phyloP scores from a whole-genome alignment of 2,797 vertebrate genomes.

The Iguana delicatissima region DNA sequence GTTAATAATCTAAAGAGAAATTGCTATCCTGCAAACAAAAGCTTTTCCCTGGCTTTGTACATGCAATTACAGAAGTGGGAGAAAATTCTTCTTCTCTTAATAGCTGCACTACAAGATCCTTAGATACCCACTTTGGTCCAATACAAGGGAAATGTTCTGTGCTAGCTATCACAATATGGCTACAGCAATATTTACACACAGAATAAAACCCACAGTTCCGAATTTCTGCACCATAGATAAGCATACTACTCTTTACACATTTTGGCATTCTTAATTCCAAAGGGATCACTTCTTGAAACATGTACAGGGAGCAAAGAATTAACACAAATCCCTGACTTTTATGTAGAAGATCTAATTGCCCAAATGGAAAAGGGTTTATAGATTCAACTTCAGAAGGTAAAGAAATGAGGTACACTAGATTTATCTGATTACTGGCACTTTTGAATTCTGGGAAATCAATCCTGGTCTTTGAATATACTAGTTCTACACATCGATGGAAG shows the following conservation, averaged over 20 bases:
- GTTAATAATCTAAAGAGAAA: background rate
- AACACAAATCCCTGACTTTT: constrained; percentile 20
- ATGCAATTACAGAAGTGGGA: background rate
- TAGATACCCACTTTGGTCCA: background rate
- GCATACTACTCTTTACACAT: background rate
- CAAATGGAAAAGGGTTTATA: background rate
- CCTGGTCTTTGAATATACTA: background rate
- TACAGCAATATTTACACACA: background rate
- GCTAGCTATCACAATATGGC: background rate
- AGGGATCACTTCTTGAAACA: background rate
- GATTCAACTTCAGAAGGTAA: constrained; percentile 29
- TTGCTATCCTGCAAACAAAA: background rate
- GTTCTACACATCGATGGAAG: background rate
- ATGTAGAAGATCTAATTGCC: constrained; percentile 6
- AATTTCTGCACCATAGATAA: background rate
- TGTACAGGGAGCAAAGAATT: background rate
- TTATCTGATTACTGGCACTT: constrained; percentile 39
- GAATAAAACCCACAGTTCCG: background rate
- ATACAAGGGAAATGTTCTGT: background rate
- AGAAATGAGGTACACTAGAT: constrained; percentile 24
- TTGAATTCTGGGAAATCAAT: constrained; percentile 7
- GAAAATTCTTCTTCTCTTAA: background rate
- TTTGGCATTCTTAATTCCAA: background rate
- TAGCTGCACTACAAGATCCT: background rate
- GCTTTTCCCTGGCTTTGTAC: background rate